These are phyloP conservation scores for Haliclona indistincta DNA, from an alignment of 37 sponge, comb jelly and placozoan species.

Conservation along the genomic window DNA sequence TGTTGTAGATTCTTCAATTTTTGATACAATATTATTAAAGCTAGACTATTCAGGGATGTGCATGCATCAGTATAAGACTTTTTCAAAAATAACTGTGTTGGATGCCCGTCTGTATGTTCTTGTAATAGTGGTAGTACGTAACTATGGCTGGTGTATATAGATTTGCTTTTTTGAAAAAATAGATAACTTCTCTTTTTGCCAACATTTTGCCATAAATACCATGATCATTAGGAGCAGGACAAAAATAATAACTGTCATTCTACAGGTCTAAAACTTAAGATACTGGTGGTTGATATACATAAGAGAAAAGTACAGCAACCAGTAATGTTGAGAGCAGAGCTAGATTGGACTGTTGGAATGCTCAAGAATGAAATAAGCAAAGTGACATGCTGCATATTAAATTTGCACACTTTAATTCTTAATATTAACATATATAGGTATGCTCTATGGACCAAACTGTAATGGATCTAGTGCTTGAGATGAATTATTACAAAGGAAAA, in stretches of 20 bases:
- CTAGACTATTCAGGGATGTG: no score
- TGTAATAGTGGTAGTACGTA: no score
- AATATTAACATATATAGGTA: neutral
- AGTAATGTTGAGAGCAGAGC: constrained; percentile 42
- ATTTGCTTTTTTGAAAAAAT: no score
- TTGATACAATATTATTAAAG: constrained; percentile 39
- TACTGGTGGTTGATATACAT: constrained; percentile 57
- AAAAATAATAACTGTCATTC: no score
- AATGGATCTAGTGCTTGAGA: constrained; percentile 57
- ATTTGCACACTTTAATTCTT: no score
- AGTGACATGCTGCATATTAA: constrained; percentile 12
- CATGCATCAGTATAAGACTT: no score
- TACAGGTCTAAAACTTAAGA: constrained; percentile 64
- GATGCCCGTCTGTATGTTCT: no score
- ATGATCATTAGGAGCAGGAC: no score
- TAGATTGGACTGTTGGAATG: constrained; percentile 44
- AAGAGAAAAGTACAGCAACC: constrained; percentile 23
- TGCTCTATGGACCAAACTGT: constrained; percentile 4
- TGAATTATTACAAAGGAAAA: constrained; percentile 55
- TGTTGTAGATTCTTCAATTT: constrained; percentile 36
- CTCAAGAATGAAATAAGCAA: constrained; percentile 40
- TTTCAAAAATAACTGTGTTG: no score
- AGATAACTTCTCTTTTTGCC: no score
- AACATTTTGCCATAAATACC: no score
- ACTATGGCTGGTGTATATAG: no score